These are phyloP conservation scores for Stomorhina lunata DNA, from an alignment of 2,888 invertebrate genomes.

Conservation along the genomic window DNA sequence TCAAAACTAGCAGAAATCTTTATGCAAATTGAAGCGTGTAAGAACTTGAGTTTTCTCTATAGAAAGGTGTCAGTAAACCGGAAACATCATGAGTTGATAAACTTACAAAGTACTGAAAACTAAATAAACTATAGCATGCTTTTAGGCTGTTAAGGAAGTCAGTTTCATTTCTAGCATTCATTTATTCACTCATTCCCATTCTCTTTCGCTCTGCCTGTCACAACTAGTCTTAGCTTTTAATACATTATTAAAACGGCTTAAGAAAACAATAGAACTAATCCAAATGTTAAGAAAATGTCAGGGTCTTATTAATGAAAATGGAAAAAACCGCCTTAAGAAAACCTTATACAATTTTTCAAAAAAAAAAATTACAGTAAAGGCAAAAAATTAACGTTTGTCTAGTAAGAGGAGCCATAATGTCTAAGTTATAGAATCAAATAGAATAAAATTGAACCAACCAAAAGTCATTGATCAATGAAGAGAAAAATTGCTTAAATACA, in stretches of 20 bases:
- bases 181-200: too few species aligned
- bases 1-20: neutral
- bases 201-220: neutral
- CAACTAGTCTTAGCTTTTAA: neutral
- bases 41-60: slow-evolving; percentile 31
- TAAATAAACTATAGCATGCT: slow-evolving; percentile 57
- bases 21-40: neutral
- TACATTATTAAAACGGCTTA: neutral
- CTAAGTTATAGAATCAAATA: slow-evolving; percentile 30
- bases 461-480: neutral
- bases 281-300: slow-evolving; percentile 50
- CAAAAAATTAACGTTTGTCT: neutral
- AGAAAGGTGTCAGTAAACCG: slow-evolving; percentile 63
- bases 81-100: slow-evolving; percentile 64
- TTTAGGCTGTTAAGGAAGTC: slow-evolving; percentile 60
- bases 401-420: slow-evolving; percentile 33
- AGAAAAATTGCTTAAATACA: neutral
- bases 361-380: neutral
- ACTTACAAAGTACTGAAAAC: slow-evolving; percentile 45
- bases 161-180: slow-evolving; percentile 11
- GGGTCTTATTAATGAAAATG: slow-evolving; percentile 21
- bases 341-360: neutral
- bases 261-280: neutral
- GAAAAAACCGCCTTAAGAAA: neutral
- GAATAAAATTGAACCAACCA: slow-evolving; percentile 7